Evolutionary conservation across 2,113 vertebrate genomes (phyloP), one percentile per base, ranked within the genome.

Genomic region (Mugil cephalus): DNA sequence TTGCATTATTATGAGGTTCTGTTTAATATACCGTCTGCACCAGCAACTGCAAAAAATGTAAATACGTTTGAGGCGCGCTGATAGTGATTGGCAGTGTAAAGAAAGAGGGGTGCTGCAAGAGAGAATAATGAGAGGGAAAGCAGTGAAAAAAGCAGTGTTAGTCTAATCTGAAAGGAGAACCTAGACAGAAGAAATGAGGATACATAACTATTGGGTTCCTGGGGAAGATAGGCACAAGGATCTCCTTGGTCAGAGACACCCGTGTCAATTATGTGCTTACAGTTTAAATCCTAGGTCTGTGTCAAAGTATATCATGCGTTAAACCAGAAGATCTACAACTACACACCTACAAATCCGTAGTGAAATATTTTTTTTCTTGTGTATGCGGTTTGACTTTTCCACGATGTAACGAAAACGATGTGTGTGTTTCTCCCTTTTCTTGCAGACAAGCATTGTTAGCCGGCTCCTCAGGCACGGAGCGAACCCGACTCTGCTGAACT

Each of bases 401-500:
- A 40, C 66, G 42, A 53, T 76, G 50, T 84, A 43, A 60, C 69
- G 45, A 66, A 74, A 88, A 46, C 65, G 38, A 38, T 56, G 50
- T 70, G 67, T 39, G 10, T 67, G 38, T 85, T 83, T 80, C 12
- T 75, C 21, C 68, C 52, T 6, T 87, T 14, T 91, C 52, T 74
- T 83, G 69, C 94, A 99, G 97, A 94, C 94, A 8, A 94, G 77
- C 83, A 92, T 98, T 77, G 95, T 98, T 90, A 95, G 94, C 82
- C 94, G 96, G 70, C 96, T 99, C 70, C 74, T 99, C 88, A 89
- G 85, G 63, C 94, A 95, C 83, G 89, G 94, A 69, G 96, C 96
- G 18, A 94, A 98, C 87, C 97, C 97, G 0, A 94, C 91, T 69
- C 91, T 97, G 47, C 84, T 97, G 81, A 99, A 98, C 94, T 95